Percentiles rank a stretch among this genome's conserved stretches.
These are phyloP conservation scores for Momotus momota DNA, from an alignment of 2,797 vertebrate genomes.

Conservation along the genomic window DNA sequence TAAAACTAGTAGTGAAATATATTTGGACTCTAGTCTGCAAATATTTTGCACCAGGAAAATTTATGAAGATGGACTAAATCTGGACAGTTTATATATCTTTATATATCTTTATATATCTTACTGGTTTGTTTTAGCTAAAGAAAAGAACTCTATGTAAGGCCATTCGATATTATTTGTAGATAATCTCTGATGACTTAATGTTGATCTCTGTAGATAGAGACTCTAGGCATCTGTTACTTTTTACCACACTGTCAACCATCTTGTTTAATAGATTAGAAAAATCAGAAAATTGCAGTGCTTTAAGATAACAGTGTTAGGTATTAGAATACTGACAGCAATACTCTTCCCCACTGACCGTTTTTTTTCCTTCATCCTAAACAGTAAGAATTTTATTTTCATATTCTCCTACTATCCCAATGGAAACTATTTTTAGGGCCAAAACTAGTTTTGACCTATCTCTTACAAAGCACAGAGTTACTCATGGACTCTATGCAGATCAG, in stretches of 20 bases:
- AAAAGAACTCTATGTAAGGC: neutral
- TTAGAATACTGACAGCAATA: neutral
- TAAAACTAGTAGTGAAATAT: neutral
- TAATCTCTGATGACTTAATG: neutral
- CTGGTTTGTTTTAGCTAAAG: neutral
- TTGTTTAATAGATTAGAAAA: constrained; percentile 22
- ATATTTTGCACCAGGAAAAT: neutral
- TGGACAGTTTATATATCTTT: neutral
- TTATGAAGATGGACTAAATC: neutral
- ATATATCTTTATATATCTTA: neutral
- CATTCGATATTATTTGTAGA: constrained; percentile 10
- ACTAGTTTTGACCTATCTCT: neutral
- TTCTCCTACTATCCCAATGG: neutral
- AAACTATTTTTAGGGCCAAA: neutral
- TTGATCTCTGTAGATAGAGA: neutral
- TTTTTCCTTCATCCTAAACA: neutral
- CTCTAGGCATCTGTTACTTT: constrained; percentile 5
- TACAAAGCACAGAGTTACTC: neutral
- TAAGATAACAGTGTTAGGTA: neutral
- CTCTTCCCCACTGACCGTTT: neutral
- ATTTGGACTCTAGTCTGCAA: neutral
- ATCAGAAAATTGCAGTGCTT: constrained; percentile 3
- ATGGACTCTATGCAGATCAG: neutral
- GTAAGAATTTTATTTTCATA: neutral
- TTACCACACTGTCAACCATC: neutral